phyloP scores from a whole-genome alignment of 2,113 vertebrate genomes.

The Lycocorax pyrrhopterus region DNA sequence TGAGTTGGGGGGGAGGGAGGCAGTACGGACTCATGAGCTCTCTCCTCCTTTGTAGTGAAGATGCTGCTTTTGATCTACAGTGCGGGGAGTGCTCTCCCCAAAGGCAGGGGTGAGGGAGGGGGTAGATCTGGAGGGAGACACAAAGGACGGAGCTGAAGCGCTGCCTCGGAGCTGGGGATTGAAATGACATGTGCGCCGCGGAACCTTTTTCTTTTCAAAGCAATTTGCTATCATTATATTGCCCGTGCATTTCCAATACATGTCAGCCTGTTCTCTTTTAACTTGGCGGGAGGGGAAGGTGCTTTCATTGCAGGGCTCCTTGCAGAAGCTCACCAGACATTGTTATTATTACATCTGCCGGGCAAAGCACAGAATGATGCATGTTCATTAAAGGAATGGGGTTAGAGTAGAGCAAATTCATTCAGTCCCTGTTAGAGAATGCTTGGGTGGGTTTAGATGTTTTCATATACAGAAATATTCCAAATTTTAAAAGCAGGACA shows the following conservation, averaged over 20 bases:
- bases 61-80: background rate
- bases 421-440: background rate
- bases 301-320: conserved; percentile 57
- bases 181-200: conserved; percentile 41
- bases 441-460: background rate
- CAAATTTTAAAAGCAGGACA: background rate
- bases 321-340: conserved; percentile 22
- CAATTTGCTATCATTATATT: conserved; percentile 72
- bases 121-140: background rate
- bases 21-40: background rate
- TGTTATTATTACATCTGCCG: conserved; percentile 42
- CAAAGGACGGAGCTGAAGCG: conserved; percentile 56
- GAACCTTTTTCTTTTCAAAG: conserved; percentile 63
- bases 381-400: conserved; percentile 47
- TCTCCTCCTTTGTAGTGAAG: background rate
- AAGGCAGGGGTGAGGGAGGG: conserved; percentile 7
- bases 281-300: conserved; percentile 62
- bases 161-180: conserved; percentile 4
- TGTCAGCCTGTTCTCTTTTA: conserved; percentile 70
- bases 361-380: conserved; percentile 26
- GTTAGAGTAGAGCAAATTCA: background rate
- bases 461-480: background rate
- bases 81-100: background rate
- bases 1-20: background rate
- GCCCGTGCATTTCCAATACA: conserved; percentile 66